phyloP scores from a whole-genome alignment of 1,140 invertebrate genomes.

The Drosophila santomea region DNA sequence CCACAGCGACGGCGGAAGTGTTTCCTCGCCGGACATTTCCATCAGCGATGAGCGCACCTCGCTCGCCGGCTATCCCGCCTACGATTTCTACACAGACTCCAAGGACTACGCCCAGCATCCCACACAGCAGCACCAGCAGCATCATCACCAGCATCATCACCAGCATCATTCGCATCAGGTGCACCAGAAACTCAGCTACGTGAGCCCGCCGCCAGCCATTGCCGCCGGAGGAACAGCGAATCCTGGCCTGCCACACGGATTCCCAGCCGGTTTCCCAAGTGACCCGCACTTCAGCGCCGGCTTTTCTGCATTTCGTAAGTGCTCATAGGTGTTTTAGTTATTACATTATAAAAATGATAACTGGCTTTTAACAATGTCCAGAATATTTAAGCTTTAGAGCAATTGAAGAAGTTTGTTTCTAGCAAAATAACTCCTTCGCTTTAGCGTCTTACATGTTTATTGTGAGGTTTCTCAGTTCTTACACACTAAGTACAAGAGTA shows the following conservation, averaged over 20 bases:
- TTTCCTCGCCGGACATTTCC: slow-evolving; percentile 78
- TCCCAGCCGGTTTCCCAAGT: slow-evolving; percentile 52
- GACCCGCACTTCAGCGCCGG: slow-evolving; percentile 78
- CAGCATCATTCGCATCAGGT: slow-evolving; percentile 9
- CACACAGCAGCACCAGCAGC: slow-evolving; percentile 8
- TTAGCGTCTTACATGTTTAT: slow-evolving; percentile 27
- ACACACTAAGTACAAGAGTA: slow-evolving; percentile 27
- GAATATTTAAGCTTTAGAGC: too few relatives aligned
- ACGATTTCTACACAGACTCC: slow-evolving; percentile 49
- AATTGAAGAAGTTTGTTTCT: too few relatives aligned
- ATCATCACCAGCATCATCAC: background rate
- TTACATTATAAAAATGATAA: too few relatives aligned
- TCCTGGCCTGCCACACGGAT: slow-evolving; percentile 51
- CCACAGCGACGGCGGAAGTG: slow-evolving; percentile 75
- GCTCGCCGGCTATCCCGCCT: slow-evolving; percentile 44
- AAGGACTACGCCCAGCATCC: slow-evolving; percentile 39
- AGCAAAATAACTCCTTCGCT: background rate
- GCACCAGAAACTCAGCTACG: slow-evolving; percentile 22
- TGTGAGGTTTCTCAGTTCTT: slow-evolving; percentile 55
- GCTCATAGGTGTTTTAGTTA: background rate
- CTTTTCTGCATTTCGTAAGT: slow-evolving; percentile 82
- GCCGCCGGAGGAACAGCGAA: slow-evolving; percentile 18
- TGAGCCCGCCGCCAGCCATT: slow-evolving; percentile 6
- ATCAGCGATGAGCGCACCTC: slow-evolving; percentile 74
- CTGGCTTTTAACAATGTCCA: too few relatives aligned